phyloP scores from a whole-genome alignment of 2,113 vertebrate genomes.

The Heterocephalus glaber region DNA sequence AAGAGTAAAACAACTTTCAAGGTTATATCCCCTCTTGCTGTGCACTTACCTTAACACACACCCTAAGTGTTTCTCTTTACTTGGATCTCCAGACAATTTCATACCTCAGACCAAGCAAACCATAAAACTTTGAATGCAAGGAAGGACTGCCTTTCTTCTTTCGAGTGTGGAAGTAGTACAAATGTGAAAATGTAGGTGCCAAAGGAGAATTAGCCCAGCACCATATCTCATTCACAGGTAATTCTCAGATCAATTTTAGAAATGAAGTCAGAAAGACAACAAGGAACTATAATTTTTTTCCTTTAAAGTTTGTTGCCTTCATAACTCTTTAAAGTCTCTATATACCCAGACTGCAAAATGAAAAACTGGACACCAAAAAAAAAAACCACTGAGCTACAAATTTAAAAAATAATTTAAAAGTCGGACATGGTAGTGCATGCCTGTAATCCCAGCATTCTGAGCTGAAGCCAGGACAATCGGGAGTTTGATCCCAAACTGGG shows the following conservation, averaged over 20 bases:
- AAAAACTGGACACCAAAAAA: background rate
- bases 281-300: background rate
- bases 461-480: background rate
- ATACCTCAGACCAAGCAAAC: background rate
- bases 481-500: background rate
- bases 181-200: background rate
- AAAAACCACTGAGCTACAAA: background rate
- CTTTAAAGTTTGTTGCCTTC: background rate
- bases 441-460: background rate
- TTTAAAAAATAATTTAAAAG: background rate
- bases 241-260: slow-evolving; percentile 3
- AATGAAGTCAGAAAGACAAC: background rate
- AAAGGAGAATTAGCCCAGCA: background rate
- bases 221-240: background rate
- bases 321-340: background rate
- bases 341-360: background rate
- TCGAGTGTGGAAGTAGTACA: background rate
- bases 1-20: slow-evolving; percentile 35
- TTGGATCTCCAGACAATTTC: background rate
- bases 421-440: background rate
- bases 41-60: background rate
- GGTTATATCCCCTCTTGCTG: background rate
- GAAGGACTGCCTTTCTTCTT: background rate
- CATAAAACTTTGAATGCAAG: background rate
- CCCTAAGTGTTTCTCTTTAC: background rate